phyloP scores from a whole-genome alignment of 2,888 invertebrate species.

The Diogma glabrata region DNA sequence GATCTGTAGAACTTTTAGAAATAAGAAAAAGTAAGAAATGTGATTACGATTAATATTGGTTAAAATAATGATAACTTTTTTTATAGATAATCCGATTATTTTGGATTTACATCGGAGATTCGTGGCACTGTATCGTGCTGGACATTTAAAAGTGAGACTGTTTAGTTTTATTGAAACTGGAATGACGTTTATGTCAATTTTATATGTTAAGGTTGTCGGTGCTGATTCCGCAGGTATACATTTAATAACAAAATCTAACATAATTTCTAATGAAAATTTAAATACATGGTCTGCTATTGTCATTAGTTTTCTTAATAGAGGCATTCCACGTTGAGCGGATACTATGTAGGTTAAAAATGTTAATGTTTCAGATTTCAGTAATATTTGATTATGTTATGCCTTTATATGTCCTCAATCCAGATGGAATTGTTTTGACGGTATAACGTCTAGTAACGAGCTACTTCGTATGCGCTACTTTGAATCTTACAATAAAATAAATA shows the following conservation, averaged over 20 bases:
- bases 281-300: too few species aligned
- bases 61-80: neutral
- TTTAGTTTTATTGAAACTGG: slow-evolving; percentile 70
- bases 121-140: slow-evolving; percentile 41
- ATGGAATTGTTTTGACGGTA: too few species aligned
- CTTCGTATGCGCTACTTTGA: too few species aligned
- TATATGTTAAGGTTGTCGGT: slow-evolving; percentile 64
- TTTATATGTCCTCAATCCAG: too few species aligned
- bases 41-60: slow-evolving; percentile 1
- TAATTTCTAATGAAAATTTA: slow-evolving; percentile 11
- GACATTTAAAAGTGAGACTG: slow-evolving; percentile 41
- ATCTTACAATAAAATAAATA: too few species aligned
- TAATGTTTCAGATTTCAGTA: too few species aligned
- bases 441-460: too few species aligned
- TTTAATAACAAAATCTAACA: slow-evolving; percentile 21
- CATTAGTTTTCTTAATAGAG: too few species aligned
- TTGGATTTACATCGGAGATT: slow-evolving; percentile 53
- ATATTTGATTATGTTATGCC: too few species aligned
- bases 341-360: too few species aligned
- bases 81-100: slow-evolving; percentile 55
- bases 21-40: slow-evolving; percentile 55
- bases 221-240: slow-evolving; percentile 66
- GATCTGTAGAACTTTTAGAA: slow-evolving; percentile 67
- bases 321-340: too few species aligned
- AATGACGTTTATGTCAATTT: slow-evolving; percentile 60